A percentile compares a stretch with the other conserved stretches of the same genome.
These are phyloP conservation scores for Perithous albicinctus DNA, from an alignment of 2,888 invertebrate genomes.

Conservation along the genomic window DNA sequence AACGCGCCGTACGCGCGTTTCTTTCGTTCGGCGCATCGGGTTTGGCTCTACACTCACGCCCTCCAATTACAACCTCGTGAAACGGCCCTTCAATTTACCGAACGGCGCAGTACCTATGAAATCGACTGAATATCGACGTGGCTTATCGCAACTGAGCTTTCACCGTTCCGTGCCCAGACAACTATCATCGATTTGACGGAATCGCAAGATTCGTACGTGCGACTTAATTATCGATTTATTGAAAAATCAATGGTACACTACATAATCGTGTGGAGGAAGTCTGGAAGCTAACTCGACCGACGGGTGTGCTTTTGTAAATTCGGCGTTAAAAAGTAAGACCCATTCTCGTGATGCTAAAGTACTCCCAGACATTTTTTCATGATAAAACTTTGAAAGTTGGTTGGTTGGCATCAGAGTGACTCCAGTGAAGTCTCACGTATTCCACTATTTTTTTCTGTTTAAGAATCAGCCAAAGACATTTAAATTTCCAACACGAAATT, in stretches of 20 bases:
- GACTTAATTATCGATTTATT: constrained; percentile 57
- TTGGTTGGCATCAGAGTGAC: too few relatives aligned
- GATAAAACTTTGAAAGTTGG: too few relatives aligned
- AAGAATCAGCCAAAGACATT: background rate
- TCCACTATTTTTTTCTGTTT: background rate
- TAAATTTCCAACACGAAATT: constrained; percentile 35
- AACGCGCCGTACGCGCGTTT: constrained; percentile 56
- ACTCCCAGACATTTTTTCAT: background rate
- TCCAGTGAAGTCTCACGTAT: too few relatives aligned
- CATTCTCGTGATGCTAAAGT: too few relatives aligned
- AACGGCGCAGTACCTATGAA: constrained; percentile 59
- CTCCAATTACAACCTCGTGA: constrained; percentile 78
- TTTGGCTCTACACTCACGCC: constrained; percentile 54
- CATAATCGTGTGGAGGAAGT: constrained; percentile 19
- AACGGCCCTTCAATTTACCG: constrained; percentile 78
- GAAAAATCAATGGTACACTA: constrained; percentile 46
- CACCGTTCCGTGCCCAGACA: background rate
- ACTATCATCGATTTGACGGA: constrained; percentile 43
- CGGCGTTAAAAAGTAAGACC: too few relatives aligned
- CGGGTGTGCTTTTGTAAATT: too few relatives aligned
- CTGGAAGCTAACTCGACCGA: too few relatives aligned
- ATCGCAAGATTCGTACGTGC: constrained; percentile 21
- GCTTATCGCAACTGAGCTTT: constrained; percentile 70
- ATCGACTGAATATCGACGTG: constrained; percentile 74
- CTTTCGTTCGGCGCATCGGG: constrained; percentile 47